phyloP scores from a whole-genome alignment of 2,113 vertebrate species.

The Tichodroma muraria region DNA sequence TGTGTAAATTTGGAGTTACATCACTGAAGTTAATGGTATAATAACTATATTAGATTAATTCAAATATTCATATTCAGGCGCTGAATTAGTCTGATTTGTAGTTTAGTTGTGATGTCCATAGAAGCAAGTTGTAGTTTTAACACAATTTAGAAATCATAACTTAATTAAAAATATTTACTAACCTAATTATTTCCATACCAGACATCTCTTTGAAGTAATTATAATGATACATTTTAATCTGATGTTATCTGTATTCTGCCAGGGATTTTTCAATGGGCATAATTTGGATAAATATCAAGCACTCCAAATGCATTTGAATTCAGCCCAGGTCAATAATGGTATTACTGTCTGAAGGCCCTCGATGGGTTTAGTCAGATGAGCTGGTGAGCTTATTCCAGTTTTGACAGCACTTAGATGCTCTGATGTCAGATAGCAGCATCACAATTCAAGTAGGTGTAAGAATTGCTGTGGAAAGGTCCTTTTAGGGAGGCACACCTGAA shows the following conservation, averaged over 20 bases:
- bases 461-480: not conserved
- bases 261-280: constrained; percentile 57
- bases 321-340: constrained; percentile 62
- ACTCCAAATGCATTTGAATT: constrained; percentile 63
- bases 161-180: constrained; percentile 65
- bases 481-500: not conserved
- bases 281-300: constrained; percentile 65
- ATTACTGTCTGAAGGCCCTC: constrained; percentile 52
- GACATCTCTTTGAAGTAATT: constrained; percentile 57
- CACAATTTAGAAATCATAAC: constrained; percentile 51
- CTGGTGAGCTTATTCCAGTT: constrained; percentile 39
- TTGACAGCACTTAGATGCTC: constrained; percentile 21
- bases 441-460: not conserved
- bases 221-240: constrained; percentile 59
- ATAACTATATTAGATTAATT: constrained; percentile 38
- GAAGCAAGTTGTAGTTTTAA: constrained; percentile 46
- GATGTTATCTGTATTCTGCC: constrained; percentile 61
- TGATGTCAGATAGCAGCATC: not conserved
- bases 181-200: constrained; percentile 53
- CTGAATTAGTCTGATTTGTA: constrained; percentile 11
- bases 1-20: constrained; percentile 45
- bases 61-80: constrained; percentile 2
- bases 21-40: constrained; percentile 30
- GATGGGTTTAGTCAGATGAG: constrained; percentile 34
- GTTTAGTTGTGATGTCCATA: not conserved